phyloP scores from a whole-genome alignment of 2,797 vertebrate species.

The Tarsius wallacei region DNA sequence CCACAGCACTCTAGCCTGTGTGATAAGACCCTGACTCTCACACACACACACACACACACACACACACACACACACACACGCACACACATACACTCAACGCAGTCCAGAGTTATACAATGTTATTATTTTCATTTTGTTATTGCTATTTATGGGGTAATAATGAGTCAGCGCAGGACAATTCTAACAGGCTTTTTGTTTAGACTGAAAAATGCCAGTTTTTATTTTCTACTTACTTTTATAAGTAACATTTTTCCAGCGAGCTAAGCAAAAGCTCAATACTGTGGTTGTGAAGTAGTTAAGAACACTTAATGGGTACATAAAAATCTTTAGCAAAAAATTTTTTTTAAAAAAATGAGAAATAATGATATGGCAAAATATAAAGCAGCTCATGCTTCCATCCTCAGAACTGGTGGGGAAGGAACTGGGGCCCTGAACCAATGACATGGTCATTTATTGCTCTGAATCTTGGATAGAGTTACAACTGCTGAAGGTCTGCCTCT shows the following conservation, averaged over 20 bases:
- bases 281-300: neutral
- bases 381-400: neutral
- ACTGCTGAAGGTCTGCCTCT: neutral
- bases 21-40: no score
- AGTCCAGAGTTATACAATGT: neutral
- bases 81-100: no score
- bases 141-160: neutral
- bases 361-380: neutral
- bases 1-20: no score
- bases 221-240: neutral
- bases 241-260: neutral
- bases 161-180: neutral
- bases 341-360: conserved; percentile 9
- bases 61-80: no score
- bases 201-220: neutral
- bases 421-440: neutral
- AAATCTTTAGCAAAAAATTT: conserved; percentile 5
- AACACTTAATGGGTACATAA: neutral
- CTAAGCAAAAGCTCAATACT: neutral
- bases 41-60: no score
- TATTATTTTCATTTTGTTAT: conserved; percentile 15
- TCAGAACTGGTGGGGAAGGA: neutral
- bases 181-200: neutral
- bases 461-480: neutral
- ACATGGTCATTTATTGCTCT: neutral